Percentiles rank a stretch among this genome's conserved stretches.
These are phyloP conservation scores for silkworm (Bombyx mori) DNA, from an alignment of 1,140 invertebrate genomes.

Conservation along the genomic window DNA sequence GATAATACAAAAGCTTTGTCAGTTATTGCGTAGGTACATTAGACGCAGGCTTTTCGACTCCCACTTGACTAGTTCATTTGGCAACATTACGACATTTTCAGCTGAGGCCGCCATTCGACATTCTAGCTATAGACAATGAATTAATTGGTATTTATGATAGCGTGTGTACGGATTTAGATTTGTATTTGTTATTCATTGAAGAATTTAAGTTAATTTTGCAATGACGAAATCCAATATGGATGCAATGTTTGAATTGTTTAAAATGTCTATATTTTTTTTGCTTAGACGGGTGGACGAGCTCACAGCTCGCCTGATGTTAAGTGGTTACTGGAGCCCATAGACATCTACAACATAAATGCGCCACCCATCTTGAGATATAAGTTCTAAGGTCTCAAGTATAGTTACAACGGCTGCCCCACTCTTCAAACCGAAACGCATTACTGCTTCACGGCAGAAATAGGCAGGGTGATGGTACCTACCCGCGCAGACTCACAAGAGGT, in stretches of 20 bases:
- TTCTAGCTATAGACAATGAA: slow-evolving; percentile 17
- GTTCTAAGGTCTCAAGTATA: no score
- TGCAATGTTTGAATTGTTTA: not conserved
- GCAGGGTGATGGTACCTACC: no score
- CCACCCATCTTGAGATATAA: no score
- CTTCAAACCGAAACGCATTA: no score
- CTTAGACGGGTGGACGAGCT: no score
- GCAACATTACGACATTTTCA: slow-evolving; percentile 17
- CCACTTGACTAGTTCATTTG: slow-evolving; percentile 29
- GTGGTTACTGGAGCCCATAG: no score
- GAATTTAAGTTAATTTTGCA: not conserved
- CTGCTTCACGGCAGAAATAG: no score
- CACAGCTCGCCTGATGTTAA: no score
- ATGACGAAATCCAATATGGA: not conserved
- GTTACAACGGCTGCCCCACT: no score
- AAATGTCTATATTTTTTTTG: no score
- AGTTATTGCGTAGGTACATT: slow-evolving; percentile 14
- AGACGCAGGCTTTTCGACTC: slow-evolving; percentile 19
- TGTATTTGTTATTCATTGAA: not conserved
- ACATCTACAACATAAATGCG: no score
- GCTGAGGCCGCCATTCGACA: slow-evolving; percentile 3
- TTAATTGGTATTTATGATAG: slow-evolving; percentile 8
- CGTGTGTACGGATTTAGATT: not conserved
- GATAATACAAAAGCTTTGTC: slow-evolving; percentile 6
- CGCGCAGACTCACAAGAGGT: no score